These are phyloP conservation scores for Xenopus tropicalis DNA, from an alignment of 2,113 vertebrate species.

Conservation along the genomic window DNA sequence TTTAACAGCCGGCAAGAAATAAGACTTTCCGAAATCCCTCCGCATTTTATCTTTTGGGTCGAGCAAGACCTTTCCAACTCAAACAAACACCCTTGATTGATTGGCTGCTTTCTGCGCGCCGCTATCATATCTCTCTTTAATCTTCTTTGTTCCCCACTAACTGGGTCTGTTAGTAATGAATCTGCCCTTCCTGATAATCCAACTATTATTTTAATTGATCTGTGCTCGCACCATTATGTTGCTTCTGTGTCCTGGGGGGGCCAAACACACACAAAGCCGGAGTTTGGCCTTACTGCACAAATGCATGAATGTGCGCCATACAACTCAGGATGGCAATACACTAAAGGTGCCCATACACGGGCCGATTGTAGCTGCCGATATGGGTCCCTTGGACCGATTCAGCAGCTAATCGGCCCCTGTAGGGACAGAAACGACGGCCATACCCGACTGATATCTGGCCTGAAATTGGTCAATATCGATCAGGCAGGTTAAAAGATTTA, in stretches of 20 bases:
- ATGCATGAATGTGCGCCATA: no score
- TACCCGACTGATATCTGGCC: no score
- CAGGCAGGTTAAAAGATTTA: no score
- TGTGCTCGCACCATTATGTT: not conserved
- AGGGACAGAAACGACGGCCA: no score
- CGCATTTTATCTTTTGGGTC: constrained; percentile 26
- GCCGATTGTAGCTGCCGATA: no score
- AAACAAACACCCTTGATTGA: constrained; percentile 29
- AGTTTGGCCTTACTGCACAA: no score
- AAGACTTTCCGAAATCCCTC: constrained; percentile 24
- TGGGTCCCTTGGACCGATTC: no score
- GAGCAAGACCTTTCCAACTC: constrained; percentile 13
- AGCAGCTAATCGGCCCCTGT: no score
- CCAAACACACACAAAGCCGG: not conserved
- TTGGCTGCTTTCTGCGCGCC: constrained; percentile 4
- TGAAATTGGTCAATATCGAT: no score
- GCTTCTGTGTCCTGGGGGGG: not conserved
- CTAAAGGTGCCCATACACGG: no score
- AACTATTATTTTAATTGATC: constrained; percentile 44
- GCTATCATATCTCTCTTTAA: constrained; percentile 32
- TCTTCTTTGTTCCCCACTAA: constrained; percentile 29
- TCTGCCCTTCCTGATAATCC: constrained; percentile 28
- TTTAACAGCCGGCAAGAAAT: constrained; percentile 28
- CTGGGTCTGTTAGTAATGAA: constrained; percentile 18
- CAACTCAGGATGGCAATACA: no score